Base-by-base conservation (phyloP, 2,888 invertebrate species). In the Diplazon laetatorius region DNA sequence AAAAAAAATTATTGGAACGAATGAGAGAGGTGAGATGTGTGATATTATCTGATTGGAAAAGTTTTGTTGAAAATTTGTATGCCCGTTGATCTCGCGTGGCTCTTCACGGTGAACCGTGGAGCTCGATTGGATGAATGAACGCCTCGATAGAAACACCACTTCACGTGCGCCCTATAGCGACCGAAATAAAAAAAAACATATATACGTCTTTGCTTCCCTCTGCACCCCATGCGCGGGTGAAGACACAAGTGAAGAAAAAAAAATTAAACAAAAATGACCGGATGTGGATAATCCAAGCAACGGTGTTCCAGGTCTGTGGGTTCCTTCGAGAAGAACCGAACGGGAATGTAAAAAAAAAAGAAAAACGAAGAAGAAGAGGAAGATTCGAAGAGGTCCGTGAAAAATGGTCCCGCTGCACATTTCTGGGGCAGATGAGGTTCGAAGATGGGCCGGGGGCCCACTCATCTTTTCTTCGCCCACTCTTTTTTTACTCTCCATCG, bases 241-340 rank as follows among this genome's bases (percentile, higher is more conserved):
- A 68, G 73, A 65, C n/a, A 3, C 5, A 12, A 37, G 59, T 71
- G n/a, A n/a, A n/a, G n/a, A 62, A 75, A 79, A 83, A 87, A 87
- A 86, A 82, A 81, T 87, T 84, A 82, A 83, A 86, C 83, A 87
- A 86, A 88, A 89, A 85, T 89, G 89, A 89, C 89, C 89, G 90
- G 90, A 90, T 88, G 89, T 87, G 85, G 86, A 88, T 90, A 87
- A 90, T 90, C 88, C 78, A 57, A 72, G 62, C 66, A 55, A 68
- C 63, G 50, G 66, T 62, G 66, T 62, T 75, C 62, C 62, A 71
- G 60, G 65, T 44, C 85, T 63, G 74, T 62, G 44, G 60, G 20
- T 55, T 63, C 30, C 73, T 68, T 73, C 70, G 76, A 72, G 69
- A 72, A 9, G 37, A 65, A 65, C 20, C 39, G 66, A 73, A 46